A percentile compares a stretch with the other conserved stretches of the same genome.
Evolutionary conservation across 2,113 vertebrate genomes (phyloP).

Genomic region (Lophura nycthemera): DNA sequence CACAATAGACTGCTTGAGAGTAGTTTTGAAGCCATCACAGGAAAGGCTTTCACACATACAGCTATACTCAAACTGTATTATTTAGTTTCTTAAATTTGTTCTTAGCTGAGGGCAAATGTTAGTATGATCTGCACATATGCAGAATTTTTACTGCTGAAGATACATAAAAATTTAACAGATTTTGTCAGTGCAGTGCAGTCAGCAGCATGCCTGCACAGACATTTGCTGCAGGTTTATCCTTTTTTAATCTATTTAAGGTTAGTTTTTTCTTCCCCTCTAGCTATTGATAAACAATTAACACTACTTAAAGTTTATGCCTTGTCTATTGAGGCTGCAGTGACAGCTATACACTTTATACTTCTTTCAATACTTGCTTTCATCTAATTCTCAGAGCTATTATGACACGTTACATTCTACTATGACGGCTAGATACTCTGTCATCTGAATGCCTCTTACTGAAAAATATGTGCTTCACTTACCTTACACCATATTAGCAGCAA

Average conservation of each 20-base stretch:
- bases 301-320: not conserved
- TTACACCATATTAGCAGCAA: not conserved
- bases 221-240: not conserved
- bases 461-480: not conserved
- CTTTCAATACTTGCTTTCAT: not conserved
- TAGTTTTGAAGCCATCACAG: not conserved
- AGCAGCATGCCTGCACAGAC: not conserved
- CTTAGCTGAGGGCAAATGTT: not conserved
- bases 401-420: not conserved
- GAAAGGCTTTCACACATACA: not conserved
- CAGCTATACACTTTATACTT: not conserved
- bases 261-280: not conserved
- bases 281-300: constrained; percentile 15
- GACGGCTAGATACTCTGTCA: not conserved
- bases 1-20: not conserved
- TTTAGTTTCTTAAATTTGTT: not conserved
- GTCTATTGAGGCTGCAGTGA: not conserved
- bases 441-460: not conserved
- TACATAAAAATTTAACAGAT: not conserved
- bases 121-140: not conserved
- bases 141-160: not conserved
- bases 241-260: not conserved
- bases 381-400: not conserved
- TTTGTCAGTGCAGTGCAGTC: fast-evolving
- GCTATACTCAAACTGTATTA: not conserved